Percentiles rank a stretch among this genome's conserved stretches.
Evolutionary conservation across 2,797 vertebrate species (phyloP).

Genomic region (Bryconaethiops microstoma): DNA sequence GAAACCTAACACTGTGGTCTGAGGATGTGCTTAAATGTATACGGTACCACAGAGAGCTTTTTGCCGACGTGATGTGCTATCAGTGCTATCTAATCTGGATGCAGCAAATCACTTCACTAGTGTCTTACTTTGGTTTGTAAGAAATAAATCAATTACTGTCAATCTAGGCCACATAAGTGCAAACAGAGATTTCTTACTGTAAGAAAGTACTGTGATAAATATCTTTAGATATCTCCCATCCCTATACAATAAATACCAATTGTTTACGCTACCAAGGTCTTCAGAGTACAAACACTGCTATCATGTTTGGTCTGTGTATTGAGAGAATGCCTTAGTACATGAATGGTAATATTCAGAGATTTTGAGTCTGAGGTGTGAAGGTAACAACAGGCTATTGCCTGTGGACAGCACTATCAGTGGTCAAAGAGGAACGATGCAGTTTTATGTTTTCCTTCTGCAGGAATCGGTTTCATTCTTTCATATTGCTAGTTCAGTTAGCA

Average conservation of each 20-base stretch:
- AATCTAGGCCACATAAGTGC: neutral
- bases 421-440: conserved; percentile 15
- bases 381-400: neutral
- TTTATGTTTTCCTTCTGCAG: conserved; percentile 13
- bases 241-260: neutral
- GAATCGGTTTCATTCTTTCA: neutral
- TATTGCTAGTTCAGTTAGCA: conserved; percentile 6
- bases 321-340: no score
- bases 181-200: neutral
- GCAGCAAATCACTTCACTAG: no score
- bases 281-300: neutral
- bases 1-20: no score
- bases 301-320: neutral
- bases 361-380: neutral
- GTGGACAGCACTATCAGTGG: conserved; percentile 12
- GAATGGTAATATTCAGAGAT: neutral
- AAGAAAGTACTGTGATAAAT: neutral
- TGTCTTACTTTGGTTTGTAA: no score
- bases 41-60: no score
- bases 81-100: no score
- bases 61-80: no score
- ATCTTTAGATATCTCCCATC: neutral
- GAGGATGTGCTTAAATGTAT: no score
- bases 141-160: no score
- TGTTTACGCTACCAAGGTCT: neutral